Conservation (phyloP, 2,797 vertebrate species). For the Acanthurus leucopareius region DNA sequence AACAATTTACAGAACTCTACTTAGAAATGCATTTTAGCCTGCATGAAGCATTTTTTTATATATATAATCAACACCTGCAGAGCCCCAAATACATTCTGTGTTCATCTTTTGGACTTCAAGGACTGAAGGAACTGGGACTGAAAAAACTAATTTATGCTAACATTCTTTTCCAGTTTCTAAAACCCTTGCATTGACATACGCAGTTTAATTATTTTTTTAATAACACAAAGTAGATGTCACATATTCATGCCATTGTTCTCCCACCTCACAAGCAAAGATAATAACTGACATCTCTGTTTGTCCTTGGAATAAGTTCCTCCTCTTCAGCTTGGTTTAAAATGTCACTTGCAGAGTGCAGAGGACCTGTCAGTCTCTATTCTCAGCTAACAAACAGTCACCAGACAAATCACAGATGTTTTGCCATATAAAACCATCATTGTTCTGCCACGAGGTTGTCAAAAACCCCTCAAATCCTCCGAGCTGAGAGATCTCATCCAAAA, state of each 20-base stretch:
- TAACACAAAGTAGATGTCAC: background rate
- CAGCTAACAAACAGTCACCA: constrained; percentile 1
- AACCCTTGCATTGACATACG: no score
- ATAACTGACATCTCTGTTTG: background rate
- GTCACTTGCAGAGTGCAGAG: background rate
- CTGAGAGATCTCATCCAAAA: background rate
- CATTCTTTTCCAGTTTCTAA: no score
- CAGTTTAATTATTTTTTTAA: no score
- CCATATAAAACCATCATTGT: background rate
- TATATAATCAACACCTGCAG: background rate
- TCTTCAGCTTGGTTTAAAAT: background rate
- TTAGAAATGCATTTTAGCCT: no score
- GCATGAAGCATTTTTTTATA: background rate
- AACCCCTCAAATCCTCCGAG: background rate
- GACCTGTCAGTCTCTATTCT: constrained; percentile 7
- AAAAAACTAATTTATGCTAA: no score
- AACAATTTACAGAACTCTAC: background rate
- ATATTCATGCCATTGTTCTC: rapidly evolving
- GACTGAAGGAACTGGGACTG: no score
- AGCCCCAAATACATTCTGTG: no score
- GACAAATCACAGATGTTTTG: constrained; percentile 6
- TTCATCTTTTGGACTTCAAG: no score
- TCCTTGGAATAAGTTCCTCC: background rate
- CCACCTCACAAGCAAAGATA: background rate
- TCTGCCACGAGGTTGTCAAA: background rate